These are phyloP conservation scores for Rhagologus leucostigma DNA, from an alignment of 2,113 vertebrate genomes.

Conservation along the genomic window DNA sequence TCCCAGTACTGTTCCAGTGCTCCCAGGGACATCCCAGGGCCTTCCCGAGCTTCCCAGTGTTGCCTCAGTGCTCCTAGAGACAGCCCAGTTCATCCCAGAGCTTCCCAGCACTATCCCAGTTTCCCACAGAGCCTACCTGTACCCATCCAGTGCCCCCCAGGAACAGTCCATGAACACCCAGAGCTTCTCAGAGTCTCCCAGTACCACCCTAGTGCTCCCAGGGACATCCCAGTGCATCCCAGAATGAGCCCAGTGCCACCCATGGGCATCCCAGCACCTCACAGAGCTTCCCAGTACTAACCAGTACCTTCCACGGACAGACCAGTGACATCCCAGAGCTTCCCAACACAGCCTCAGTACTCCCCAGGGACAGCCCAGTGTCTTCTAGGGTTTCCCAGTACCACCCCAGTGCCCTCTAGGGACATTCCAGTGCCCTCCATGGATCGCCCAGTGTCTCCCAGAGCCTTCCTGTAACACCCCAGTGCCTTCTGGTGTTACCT, in stretches of 20 bases:
- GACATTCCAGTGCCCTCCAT: neutral
- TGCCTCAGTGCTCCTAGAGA: neutral
- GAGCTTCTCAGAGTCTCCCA: neutral
- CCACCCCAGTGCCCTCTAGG: neutral
- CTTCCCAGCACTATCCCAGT: neutral
- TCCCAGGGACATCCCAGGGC: no score
- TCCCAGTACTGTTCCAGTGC: neutral
- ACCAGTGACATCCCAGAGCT: no score
- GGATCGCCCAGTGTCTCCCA: neutral
- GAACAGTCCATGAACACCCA: neutral
- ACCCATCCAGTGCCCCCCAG: neutral
- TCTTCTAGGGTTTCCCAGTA: neutral
- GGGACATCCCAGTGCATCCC: neutral
- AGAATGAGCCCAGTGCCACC: neutral
- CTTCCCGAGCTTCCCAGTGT: neutral
- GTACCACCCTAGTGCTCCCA: neutral
- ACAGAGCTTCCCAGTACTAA: neutral
- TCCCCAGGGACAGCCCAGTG: neutral
- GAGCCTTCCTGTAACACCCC: neutral
- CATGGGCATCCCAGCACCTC: neutral
- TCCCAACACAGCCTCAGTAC: neutral
- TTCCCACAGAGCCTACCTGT: neutral
- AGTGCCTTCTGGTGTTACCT: no score
- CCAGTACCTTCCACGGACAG: neutral
- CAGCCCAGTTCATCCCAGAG: neutral